Conservation (phyloP, 2,113 vertebrate genomes). For the Cacatua alba region DNA sequence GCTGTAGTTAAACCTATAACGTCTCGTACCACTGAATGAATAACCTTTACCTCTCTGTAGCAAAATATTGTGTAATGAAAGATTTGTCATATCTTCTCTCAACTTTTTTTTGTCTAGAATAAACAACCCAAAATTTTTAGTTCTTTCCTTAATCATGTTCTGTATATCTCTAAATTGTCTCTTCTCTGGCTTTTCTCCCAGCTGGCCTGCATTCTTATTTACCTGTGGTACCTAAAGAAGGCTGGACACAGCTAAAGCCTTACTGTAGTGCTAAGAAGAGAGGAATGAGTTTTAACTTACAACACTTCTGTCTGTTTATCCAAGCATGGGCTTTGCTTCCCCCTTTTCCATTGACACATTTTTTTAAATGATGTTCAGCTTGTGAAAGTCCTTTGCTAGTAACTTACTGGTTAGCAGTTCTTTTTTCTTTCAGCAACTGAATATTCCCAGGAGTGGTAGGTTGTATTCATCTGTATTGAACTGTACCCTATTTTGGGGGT, state of each 20-base stretch:
- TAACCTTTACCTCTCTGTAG: neutral
- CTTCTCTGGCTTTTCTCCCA: neutral
- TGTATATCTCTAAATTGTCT: neutral
- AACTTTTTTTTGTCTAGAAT: neutral
- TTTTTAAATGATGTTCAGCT: neutral
- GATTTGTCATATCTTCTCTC: neutral
- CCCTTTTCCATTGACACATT: neutral
- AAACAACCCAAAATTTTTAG: neutral
- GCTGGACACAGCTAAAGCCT: neutral
- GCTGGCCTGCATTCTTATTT: neutral
- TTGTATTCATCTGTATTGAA: neutral
- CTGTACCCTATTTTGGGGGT: neutral
- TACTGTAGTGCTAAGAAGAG: accelerated
- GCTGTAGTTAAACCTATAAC: neutral
- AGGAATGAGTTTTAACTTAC: neutral
- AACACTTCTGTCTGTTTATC: neutral
- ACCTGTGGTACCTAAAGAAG: neutral
- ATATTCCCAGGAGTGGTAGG: neutral
- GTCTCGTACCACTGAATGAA: neutral
- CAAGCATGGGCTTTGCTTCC: neutral
- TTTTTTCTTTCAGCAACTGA: neutral
- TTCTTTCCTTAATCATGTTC: neutral
- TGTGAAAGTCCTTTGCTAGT: neutral
- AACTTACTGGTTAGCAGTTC: neutral
- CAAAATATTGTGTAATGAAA: neutral